Evolutionary conservation across 2,797 vertebrate species (phyloP), one percentile per base, ranked within the genome.

Genomic region (Ctenochaetus hawaiiensis): DNA sequence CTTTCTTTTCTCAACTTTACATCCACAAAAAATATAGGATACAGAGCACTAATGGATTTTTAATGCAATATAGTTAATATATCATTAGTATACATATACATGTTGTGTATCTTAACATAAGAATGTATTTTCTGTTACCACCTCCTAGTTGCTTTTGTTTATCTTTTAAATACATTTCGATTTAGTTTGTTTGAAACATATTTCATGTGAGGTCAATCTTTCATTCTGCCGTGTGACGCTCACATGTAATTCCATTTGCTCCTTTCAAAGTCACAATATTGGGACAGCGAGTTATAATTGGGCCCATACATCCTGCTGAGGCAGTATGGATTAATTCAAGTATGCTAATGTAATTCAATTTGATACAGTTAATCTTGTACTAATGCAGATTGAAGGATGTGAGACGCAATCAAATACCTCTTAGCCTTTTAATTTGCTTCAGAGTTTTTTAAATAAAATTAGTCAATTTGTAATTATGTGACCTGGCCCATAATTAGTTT

Each of bases 291-390:
- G 86, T 87, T 91, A 81, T 94, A 94, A 94, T 93, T 93, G 91
- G 87, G 91, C 80, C 88, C 89, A 89, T 94, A 91, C 92, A 91
- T 94, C 89, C 90, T 81, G 75, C 85, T 18, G 51, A 81, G 88
- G 85, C 90, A 73, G 82, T 93, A 90, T 94, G 88, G 94, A 95
- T 95, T 95, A 93, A 95, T 95, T 94, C 91, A 92, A 93, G 92
- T 95, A 95, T 96, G 94, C 93, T 95, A 95, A 95, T 96, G 94
- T 92, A 94, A 95, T 95, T 94, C 92, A 94, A 92, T 94, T 94
- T 95, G 91, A 95, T 95, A 92, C 91, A 94, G 94, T 95, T 95
- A 93, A 96, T 96, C 94, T 95, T 93, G 85, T 88, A 81, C 93
- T 95, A 95, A 96, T 96, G 93, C 90, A 93, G 91, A 94, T 91